Evolutionary conservation across 2,888 invertebrate genomes (phyloP), one percentile per base, ranked within the genome.

Genomic region (Scaptomyza polygonia): DNA sequence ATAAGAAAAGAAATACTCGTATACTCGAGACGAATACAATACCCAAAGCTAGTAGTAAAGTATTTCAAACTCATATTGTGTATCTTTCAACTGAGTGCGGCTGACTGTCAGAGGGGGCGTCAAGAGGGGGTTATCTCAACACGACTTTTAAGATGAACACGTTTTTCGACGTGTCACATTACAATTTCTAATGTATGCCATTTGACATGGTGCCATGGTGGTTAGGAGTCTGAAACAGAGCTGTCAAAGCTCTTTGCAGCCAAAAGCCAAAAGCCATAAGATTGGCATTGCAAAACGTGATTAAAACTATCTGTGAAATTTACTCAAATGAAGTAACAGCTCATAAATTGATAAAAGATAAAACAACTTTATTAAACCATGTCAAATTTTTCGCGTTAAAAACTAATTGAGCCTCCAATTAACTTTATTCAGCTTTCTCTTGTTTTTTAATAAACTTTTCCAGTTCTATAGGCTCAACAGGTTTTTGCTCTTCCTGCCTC

Each of bases 171-270:
- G 75, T 79, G 72, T 83, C 86, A 72, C 88, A 88, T 89, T 88
- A 76, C 81, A 78, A 78, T 88, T 89, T 89, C 79, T 79, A 81
- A 87, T 89, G 81, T 69, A 58, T 66, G 73, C 59, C 73, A 80
- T 80, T 61, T 64, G 65, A 67, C 81, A 69, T 67, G 61, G 59
- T 67, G 61, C 57, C 72, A 67, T 2, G 39, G 39, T 39, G 16
- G 39, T 39, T 39, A 9, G 39, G 16, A 48, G 52, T 54, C 54
- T 63, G 30, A 54, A 68, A 86, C 74, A 77, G 71, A 73, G 80
- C 74, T 64, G 64, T 74, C 79, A 86, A 58, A 72, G 16, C 36
- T 34, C n/a, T 42, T 18, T 49, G 9, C 34, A n/a, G n/a, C 34
- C 36, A 8, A 7, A 11, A 42, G 51, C 51, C 30, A 34, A 77